These are phyloP conservation scores for Myrmecobius fasciatus DNA, from an alignment of 2,113 vertebrate genomes.

Conservation along the genomic window DNA sequence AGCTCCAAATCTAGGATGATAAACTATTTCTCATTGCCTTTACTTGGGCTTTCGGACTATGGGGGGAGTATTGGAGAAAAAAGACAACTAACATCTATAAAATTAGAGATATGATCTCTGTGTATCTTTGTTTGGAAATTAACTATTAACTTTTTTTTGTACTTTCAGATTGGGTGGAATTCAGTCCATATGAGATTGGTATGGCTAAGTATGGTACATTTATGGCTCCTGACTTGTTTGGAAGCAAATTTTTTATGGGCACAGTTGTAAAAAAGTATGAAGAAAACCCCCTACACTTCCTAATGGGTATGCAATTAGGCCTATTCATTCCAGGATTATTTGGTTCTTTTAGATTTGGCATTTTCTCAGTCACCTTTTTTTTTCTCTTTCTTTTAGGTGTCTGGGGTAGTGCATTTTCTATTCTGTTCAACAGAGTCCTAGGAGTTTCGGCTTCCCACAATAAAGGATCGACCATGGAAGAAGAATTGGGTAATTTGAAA, in stretches of 20 bases:
- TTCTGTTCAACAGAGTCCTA: constrained; percentile 97
- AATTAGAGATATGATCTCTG: neutral
- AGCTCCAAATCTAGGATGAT: no score
- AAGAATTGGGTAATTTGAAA: constrained; percentile 92
- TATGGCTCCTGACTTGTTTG: constrained; percentile 96
- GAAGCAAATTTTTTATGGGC: constrained; percentile 99
- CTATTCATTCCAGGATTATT: neutral
- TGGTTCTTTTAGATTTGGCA: neutral
- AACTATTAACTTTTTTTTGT: constrained; percentile 17
- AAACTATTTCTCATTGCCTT: no score
- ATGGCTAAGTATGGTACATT: constrained; percentile 99
- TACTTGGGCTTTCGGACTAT: neutral
- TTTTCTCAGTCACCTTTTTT: constrained; percentile 10
- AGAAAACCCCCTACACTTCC: constrained; percentile 97
- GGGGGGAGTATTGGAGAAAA: neutral
- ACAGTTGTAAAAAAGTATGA: constrained; percentile 93
- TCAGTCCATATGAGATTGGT: constrained; percentile 97
- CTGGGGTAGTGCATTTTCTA: constrained; percentile 99
- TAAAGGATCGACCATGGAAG: constrained; percentile 93
- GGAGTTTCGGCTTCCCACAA: constrained; percentile 90
- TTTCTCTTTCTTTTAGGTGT: constrained; percentile 86
- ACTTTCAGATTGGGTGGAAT: constrained; percentile 97
- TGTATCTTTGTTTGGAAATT: neutral
- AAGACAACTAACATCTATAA: neutral
- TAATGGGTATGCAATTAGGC: constrained; percentile 92